phyloP scores from a whole-genome alignment of 2,113 vertebrate genomes.

The Oxyura jamaicensis region DNA sequence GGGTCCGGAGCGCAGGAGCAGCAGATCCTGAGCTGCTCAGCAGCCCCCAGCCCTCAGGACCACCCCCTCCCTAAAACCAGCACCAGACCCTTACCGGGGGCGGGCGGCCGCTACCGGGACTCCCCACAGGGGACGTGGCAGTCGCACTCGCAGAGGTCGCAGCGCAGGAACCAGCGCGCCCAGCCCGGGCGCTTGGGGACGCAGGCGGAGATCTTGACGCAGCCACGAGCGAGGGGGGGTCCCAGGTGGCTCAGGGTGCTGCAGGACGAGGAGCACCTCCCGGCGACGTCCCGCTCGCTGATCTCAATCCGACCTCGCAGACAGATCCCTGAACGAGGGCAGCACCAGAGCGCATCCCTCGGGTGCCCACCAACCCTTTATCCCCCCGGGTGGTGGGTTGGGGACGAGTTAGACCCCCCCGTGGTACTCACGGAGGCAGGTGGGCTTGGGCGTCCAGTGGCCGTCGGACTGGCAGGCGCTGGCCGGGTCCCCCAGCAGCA shows the following conservation, averaged over 20 bases:
- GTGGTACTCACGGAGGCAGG: conserved; percentile 80
- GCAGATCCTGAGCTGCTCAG: not conserved
- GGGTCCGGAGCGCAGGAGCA: not conserved
- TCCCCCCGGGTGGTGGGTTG: not conserved
- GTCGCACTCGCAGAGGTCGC: conserved; percentile 81
- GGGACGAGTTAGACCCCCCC: no score
- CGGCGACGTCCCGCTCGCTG: conserved; percentile 77
- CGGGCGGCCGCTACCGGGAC: accelerated
- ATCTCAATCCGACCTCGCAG: conserved; percentile 76
- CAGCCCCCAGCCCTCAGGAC: not conserved
- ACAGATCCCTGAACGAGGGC: conserved; percentile 77
- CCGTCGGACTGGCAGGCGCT: conserved; percentile 79
- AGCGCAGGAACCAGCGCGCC: conserved; percentile 82
- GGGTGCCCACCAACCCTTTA: not conserved
- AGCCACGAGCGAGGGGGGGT: conserved; percentile 68
- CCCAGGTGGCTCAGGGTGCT: conserved; percentile 69
- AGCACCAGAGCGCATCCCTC: accelerated
- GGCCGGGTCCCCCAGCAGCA: conserved; percentile 78
- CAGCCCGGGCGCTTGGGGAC: conserved; percentile 78
- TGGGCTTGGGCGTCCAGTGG: conserved; percentile 81
- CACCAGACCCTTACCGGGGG: accelerated
- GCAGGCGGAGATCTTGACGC: conserved; percentile 79
- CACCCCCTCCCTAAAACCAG: accelerated
- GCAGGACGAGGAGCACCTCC: conserved; percentile 81
- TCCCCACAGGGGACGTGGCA: conserved; percentile 80